Percentiles rank a stretch among this genome's conserved stretches.
Conservation (phyloP, 2,888 invertebrate species). For the Mayetiola destructor region DNA sequence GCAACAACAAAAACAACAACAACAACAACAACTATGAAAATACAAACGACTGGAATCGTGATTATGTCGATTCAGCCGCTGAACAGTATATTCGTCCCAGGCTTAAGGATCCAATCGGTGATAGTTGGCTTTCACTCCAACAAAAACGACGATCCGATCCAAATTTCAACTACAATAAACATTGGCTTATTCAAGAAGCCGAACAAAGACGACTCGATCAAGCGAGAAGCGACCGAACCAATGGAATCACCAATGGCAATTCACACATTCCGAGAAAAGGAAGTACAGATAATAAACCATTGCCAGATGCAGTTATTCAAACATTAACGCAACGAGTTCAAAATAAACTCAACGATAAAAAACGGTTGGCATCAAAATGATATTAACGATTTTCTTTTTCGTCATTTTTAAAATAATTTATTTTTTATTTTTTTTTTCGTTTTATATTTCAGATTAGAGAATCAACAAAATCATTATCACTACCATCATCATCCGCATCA, state of each 20-base stretch:
- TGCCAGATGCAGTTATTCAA: conserved; percentile 55
- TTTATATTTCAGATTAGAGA: conserved; percentile 20
- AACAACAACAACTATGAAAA: not conserved
- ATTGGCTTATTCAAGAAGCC: conserved; percentile 90
- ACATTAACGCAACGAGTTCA: conserved; percentile 55
- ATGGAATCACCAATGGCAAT: conserved; percentile 22
- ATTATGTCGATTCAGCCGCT: not conserved
- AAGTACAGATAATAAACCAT: conserved; percentile 42
- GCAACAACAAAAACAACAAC: too few relatives aligned
- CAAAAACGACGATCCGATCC: conserved; percentile 47
- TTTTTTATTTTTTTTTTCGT: not conserved
- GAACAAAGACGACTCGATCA: conserved; percentile 68
- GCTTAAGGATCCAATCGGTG: conserved; percentile 19
- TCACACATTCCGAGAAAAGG: conserved; percentile 33
- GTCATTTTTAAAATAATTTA: not conserved
- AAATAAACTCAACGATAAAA: conserved; percentile 38
- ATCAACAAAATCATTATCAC: conserved; percentile 15
- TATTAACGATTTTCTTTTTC: not conserved
- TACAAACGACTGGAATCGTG: not conserved
- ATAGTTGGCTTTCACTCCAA: conserved; percentile 49
- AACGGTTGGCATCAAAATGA: conserved; percentile 30
- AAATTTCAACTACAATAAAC: conserved; percentile 58
- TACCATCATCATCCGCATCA: conserved; percentile 14
- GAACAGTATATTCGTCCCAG: conserved; percentile 16
- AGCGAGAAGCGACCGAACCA: conserved; percentile 28